A percentile compares a stretch with the other conserved stretches of the same genome.
Evolutionary conservation across 2,797 vertebrate genomes (phyloP).

Genomic region (Xiphorhynchus erythropygius): DNA sequence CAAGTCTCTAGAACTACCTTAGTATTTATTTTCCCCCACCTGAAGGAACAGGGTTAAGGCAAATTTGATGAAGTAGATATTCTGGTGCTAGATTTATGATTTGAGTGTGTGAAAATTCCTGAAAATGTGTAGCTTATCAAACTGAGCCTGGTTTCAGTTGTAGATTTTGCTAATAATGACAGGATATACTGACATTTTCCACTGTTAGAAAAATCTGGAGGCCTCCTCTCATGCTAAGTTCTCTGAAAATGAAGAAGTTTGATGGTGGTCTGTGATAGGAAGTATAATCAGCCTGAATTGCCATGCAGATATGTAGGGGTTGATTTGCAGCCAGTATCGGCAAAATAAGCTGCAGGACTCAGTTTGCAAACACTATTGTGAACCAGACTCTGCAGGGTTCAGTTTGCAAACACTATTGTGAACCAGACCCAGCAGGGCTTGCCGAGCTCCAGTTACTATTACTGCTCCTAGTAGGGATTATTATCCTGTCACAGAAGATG

Average conservation of each 20-base stretch:
- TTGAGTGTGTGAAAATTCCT: not conserved
- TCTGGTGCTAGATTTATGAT: not conserved
- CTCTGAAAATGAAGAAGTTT: not conserved
- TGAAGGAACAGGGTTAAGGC: not conserved
- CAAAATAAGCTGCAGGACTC: not conserved
- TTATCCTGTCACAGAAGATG: slow-evolving; percentile 73
- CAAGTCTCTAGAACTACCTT: not conserved
- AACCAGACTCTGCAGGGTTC: not conserved
- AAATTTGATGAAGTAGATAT: not conserved
- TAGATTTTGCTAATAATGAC: not conserved
- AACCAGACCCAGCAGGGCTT: not conserved
- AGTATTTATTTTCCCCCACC: not conserved
- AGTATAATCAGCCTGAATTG: not conserved
- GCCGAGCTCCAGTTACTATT: slow-evolving; percentile 48
- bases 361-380: not conserved
- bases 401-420: not conserved
- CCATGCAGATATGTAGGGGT: not conserved
- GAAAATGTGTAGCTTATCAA: not conserved
- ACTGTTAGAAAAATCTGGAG: not conserved
- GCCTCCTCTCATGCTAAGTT: not conserved
- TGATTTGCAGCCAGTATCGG: not conserved
- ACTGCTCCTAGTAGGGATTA: slow-evolving; percentile 60
- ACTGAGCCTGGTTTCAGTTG: not conserved
- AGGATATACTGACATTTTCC: not conserved
- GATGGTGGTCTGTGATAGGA: not conserved